Percentiles rank a stretch among this genome's conserved stretches.
Conservation (phyloP, 2,113 vertebrate species). For the Leucosticte australis region DNA sequence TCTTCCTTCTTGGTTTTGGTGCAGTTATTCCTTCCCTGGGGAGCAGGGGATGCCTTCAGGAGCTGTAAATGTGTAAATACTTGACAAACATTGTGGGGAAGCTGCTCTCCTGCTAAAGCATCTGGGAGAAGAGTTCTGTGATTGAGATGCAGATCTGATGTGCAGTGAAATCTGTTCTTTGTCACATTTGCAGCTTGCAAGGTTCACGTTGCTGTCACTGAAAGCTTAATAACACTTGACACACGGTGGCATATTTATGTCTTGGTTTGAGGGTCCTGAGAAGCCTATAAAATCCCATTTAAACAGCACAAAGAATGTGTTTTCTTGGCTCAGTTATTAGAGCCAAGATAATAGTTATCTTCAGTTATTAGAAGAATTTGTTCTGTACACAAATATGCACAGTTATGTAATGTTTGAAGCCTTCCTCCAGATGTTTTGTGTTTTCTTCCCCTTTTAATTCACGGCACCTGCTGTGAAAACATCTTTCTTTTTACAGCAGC, state of each 20-base stretch:
- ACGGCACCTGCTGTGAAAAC: background rate
- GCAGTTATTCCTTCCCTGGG: background rate
- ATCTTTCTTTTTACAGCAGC: background rate
- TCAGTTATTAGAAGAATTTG: background rate
- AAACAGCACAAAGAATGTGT: background rate
- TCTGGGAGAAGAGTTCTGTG: background rate
- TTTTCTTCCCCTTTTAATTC: background rate
- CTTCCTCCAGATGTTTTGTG: background rate
- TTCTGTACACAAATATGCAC: background rate
- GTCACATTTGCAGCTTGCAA: background rate
- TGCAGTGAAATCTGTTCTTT: constrained; percentile 22
- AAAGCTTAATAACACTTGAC: background rate
- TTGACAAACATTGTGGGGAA: background rate
- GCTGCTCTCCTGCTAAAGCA: background rate
- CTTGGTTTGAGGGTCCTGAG: background rate
- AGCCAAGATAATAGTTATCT: too few species aligned
- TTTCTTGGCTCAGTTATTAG: background rate
- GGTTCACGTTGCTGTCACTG: background rate
- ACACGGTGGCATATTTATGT: background rate
- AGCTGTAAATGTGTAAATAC: constrained; percentile 42
- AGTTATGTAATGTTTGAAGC: background rate
- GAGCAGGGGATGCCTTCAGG: background rate
- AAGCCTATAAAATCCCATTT: background rate
- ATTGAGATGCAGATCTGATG: constrained; percentile 1
- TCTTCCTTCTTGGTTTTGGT: background rate